phyloP scores from a whole-genome alignment of 2,888 invertebrate genomes.

The Cyrtodaria siliqua region DNA sequence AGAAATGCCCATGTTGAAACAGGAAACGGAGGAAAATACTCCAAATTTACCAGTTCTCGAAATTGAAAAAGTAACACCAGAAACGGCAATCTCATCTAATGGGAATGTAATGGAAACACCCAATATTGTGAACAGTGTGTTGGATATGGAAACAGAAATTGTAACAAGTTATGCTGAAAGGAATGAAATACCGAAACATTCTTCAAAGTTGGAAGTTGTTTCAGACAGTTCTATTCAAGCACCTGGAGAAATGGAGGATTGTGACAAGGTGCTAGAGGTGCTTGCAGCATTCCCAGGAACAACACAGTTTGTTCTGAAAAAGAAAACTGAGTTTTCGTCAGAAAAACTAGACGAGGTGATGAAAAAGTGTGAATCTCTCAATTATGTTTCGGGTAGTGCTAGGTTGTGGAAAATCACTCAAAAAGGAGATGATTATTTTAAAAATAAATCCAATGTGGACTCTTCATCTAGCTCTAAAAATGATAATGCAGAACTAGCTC shows the following conservation, averaged over 20 bases:
- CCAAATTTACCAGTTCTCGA: background rate
- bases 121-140: background rate
- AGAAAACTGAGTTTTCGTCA: slow-evolving; percentile 37
- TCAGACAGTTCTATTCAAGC: background rate
- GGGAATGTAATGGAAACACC: background rate
- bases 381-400: slow-evolving; percentile 48
- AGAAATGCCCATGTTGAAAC: too few species aligned
- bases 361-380: slow-evolving; percentile 38
- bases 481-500: background rate
- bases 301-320: slow-evolving; percentile 57
- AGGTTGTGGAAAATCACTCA: slow-evolving; percentile 61
- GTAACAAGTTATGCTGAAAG: background rate
- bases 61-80: slow-evolving; percentile 4
- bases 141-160: background rate
- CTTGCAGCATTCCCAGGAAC: slow-evolving; percentile 26
- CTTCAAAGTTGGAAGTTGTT: too few species aligned
- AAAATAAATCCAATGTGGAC: slow-evolving; percentile 14
- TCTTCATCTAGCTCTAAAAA: background rate
- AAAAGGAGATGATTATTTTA: slow-evolving; percentile 59
- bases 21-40: background rate
- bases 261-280: slow-evolving; percentile 31
- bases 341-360: slow-evolving; percentile 42
- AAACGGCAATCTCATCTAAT: background rate
- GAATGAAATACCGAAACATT: too few species aligned
- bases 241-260: slow-evolving; percentile 30